A percentile compares a stretch with the other conserved stretches of the same genome.
These are phyloP conservation scores for Enteromius thamalakanensis DNA, from an alignment of 2,797 vertebrate genomes.

Conservation along the genomic window DNA sequence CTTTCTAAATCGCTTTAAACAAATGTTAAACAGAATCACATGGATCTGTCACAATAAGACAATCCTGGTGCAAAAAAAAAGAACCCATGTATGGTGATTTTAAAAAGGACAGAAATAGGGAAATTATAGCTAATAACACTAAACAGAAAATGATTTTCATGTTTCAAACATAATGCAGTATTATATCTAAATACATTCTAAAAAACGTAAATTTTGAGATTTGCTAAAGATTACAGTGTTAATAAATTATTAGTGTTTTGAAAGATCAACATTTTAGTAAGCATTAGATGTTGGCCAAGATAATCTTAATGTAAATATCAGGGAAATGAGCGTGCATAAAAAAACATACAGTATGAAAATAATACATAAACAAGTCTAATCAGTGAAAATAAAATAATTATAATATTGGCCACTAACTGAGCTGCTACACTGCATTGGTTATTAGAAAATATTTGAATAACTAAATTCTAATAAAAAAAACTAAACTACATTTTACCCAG, in stretches of 20 bases:
- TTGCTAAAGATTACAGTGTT: background rate
- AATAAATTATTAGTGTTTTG: background rate
- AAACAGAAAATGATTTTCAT: background rate
- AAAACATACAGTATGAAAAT: background rate
- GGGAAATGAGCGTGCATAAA: background rate
- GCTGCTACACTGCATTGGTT: background rate
- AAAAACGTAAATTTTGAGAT: background rate
- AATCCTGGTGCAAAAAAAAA: background rate
- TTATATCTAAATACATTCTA: background rate
- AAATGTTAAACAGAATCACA: background rate
- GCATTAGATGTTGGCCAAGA: background rate
- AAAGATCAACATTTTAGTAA: background rate
- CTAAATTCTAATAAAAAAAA: background rate
- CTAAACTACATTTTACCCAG: background rate
- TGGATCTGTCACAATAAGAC: background rate
- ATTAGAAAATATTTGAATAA: background rate
- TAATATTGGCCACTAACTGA: background rate
- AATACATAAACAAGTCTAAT: background rate
- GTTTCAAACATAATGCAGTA: background rate
- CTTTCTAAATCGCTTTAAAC: background rate
- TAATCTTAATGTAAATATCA: background rate
- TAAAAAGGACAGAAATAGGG: background rate
- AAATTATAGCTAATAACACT: background rate
- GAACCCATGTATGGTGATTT: background rate
- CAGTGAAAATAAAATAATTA: background rate